Percentiles rank a stretch among this genome's conserved stretches.
These are phyloP conservation scores for Tipula confusa DNA, from an alignment of 2,888 invertebrate genomes.

Conservation along the genomic window DNA sequence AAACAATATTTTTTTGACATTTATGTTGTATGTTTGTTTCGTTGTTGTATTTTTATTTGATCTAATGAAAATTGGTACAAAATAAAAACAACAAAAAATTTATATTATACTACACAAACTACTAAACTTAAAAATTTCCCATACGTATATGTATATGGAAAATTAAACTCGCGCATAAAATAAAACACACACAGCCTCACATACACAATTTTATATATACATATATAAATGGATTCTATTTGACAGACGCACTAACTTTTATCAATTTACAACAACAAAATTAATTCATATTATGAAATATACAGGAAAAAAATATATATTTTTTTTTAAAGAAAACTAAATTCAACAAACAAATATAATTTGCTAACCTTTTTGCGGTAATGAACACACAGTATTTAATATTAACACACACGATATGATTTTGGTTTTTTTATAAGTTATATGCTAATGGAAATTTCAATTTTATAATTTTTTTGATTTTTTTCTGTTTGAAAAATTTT, in stretches of 20 bases:
- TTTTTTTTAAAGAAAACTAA: neutral
- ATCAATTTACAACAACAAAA: conserved; percentile 20
- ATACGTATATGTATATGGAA: neutral
- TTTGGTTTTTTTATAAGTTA: neutral
- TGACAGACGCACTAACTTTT: conserved; percentile 20
- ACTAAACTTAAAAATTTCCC: neutral
- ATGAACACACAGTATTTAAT: neutral
- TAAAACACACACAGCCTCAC: neutral
- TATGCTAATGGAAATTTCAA: neutral
- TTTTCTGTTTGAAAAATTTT: neutral
- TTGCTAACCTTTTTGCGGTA: neutral
- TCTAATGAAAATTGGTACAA: neutral
- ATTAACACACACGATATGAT: neutral
- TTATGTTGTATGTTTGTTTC: neutral
- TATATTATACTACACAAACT: neutral
- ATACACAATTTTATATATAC: neutral
- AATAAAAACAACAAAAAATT: no score
- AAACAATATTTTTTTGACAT: neutral
- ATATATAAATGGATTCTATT: no score
- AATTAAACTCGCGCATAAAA: neutral
- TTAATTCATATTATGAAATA: neutral
- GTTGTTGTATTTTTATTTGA: no score
- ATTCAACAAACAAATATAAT: neutral
- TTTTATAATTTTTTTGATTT: neutral
- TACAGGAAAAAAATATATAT: neutral